A percentile compares a stretch with the other conserved stretches of the same genome.
These are phyloP conservation scores for Metridium senile DNA, from an alignment of 92 coral and sea anemone genomes.

Conservation along the genomic window DNA sequence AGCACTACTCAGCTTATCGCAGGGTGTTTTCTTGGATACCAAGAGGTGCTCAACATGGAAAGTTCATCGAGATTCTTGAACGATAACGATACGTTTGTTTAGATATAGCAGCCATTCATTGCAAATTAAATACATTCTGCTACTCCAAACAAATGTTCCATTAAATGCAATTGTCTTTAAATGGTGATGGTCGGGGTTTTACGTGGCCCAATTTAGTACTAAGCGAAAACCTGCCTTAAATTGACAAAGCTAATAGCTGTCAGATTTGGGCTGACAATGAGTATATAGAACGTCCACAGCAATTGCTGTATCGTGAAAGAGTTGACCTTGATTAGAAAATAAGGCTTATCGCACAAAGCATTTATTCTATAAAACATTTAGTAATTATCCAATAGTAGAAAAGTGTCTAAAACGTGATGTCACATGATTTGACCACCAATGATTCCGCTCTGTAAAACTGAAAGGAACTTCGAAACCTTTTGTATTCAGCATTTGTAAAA, in stretches of 20 bases:
- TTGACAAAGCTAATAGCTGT: not conserved
- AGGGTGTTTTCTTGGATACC: not conserved
- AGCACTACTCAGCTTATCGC: conserved; percentile 7
- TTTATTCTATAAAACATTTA: not conserved
- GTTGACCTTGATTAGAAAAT: not conserved
- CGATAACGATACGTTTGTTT: not conserved
- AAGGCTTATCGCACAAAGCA: not conserved
- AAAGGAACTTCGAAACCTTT: not conserved
- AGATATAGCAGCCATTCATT: not conserved
- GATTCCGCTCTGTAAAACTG: not conserved
- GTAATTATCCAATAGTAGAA: not conserved
- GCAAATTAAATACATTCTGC: conserved; percentile 3
- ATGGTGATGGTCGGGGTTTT: conserved; percentile 1
- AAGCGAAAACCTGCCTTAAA: not conserved
- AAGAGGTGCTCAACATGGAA: not conserved
- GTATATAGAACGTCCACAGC: too few species aligned
- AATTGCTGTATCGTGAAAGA: not conserved
- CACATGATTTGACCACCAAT: too few species aligned
- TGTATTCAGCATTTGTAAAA: too few species aligned
- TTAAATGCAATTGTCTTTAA: not conserved
- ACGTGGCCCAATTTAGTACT: not conserved
- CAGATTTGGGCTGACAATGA: not conserved
- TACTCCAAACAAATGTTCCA: conserved; percentile 8
- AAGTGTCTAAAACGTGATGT: too few species aligned
- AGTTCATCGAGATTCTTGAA: not conserved